These are phyloP conservation scores for Caiman crocodilus DNA, from an alignment of 2,797 vertebrate species.

Conservation along the genomic window DNA sequence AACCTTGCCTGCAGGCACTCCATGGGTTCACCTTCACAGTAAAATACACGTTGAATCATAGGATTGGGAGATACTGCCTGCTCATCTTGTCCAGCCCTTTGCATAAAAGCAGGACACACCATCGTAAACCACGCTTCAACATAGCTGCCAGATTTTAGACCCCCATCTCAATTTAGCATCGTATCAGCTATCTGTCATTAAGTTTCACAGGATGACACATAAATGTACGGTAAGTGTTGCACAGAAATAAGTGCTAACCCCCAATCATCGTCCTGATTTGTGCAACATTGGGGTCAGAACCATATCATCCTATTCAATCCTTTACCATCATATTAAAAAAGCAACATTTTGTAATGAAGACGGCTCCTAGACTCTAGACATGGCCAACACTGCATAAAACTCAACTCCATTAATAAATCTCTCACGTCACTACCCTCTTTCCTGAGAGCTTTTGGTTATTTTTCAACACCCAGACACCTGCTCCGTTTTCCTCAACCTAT, in stretches of 20 bases:
- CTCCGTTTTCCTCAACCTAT: slow-evolving; percentile 44
- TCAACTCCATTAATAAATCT: slow-evolving; percentile 46
- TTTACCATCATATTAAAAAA: slow-evolving; percentile 56
- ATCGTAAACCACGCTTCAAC: neutral
- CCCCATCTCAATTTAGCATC: neutral
- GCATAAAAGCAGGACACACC: too few relatives aligned
- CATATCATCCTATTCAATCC: slow-evolving; percentile 21
- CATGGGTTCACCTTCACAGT: neutral
- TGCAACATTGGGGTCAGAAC: slow-evolving; percentile 8
- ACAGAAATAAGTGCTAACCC: slow-evolving; percentile 32
- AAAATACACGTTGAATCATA: neutral
- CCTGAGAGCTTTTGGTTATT: neutral
- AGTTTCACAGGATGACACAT: slow-evolving; percentile 12
- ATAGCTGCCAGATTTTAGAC: neutral
- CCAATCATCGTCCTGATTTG: slow-evolving; percentile 32
- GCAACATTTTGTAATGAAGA: slow-evolving; percentile 64
- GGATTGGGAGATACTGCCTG: too few relatives aligned
- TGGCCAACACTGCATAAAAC: slow-evolving; percentile 61
- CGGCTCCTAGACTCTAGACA: slow-evolving; percentile 58
- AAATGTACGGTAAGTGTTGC: slow-evolving; percentile 57
- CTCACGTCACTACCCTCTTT: slow-evolving; percentile 39
- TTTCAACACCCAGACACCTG: neutral
- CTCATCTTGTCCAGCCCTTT: too few relatives aligned
- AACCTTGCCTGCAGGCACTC: slow-evolving; percentile 19
- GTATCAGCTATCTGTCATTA: slow-evolving; percentile 25